These are phyloP conservation scores for Salminus brasiliensis DNA, from an alignment of 2,113 vertebrate species.

Conservation along the genomic window DNA sequence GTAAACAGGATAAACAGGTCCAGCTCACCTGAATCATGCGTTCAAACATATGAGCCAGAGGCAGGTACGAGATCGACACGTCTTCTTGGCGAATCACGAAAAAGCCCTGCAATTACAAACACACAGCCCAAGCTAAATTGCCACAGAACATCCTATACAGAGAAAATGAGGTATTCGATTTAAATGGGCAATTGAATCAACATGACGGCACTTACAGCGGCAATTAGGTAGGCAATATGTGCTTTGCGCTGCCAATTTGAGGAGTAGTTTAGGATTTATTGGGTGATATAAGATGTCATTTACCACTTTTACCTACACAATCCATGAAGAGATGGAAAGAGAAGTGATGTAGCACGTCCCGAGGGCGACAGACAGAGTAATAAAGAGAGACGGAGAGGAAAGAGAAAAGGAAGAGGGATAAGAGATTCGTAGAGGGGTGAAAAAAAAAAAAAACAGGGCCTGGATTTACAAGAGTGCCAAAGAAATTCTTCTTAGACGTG, in stretches of 20 bases:
- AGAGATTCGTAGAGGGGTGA: not conserved
- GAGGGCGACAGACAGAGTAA: constrained; percentile 12
- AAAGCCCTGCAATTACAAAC: constrained; percentile 66
- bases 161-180: constrained; percentile 55
- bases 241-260: constrained; percentile 65
- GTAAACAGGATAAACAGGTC: not conserved
- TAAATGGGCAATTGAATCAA: constrained; percentile 30
- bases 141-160: constrained; percentile 35
- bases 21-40: constrained; percentile 78
- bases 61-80: constrained; percentile 82
- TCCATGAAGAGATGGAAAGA: constrained; percentile 51
- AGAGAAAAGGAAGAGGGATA: not conserved
- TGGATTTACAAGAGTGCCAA: no score
- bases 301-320: constrained; percentile 71
- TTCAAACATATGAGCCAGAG: constrained; percentile 83
- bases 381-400: not conserved
- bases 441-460: constrained; percentile 44
- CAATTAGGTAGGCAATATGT: constrained; percentile 52
- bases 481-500: no score
- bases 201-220: constrained; percentile 48
- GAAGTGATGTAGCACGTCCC: constrained; percentile 38
- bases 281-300: constrained; percentile 71
- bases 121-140: not conserved
- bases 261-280: constrained; percentile 63
- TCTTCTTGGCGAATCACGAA: constrained; percentile 76